Evolutionary conservation across 2,797 vertebrate species (phyloP).

Genomic region (Phyllotis vaccarum): DNA sequence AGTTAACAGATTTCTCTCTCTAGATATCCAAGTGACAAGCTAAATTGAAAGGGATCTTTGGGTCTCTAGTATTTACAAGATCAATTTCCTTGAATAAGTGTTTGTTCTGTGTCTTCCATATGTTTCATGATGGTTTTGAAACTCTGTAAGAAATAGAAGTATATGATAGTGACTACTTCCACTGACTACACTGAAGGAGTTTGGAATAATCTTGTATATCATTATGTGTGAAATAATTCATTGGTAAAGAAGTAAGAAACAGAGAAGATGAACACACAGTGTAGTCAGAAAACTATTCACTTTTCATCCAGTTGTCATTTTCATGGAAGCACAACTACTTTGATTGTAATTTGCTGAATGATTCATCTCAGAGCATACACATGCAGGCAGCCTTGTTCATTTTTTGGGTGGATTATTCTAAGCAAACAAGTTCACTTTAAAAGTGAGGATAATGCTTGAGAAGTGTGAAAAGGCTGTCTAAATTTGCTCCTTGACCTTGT

Average conservation of each 20-base stretch:
- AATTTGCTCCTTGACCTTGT: slow-evolving; percentile 81
- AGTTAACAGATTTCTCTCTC: neutral
- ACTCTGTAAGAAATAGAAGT: neutral
- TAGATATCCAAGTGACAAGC: neutral
- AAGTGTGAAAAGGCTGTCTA: neutral
- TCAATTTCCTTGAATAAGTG: neutral
- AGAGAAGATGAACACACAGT: neutral
- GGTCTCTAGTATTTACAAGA: slow-evolving; percentile 9
- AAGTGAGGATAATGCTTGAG: neutral
- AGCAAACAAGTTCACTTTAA: slow-evolving; percentile 50
- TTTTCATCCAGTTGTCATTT: neutral
- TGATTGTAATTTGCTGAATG: slow-evolving; percentile 31
- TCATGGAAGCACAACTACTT: neutral
- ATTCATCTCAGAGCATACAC: neutral
- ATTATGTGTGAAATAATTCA: slow-evolving; percentile 35
- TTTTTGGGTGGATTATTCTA: neutral
- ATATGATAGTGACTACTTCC: neutral
- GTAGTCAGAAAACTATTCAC: slow-evolving; percentile 36
- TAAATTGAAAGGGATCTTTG: neutral
- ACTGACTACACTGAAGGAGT: neutral
- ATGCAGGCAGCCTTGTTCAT: slow-evolving; percentile 22
- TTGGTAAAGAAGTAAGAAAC: slow-evolving; percentile 29
- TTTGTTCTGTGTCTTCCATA: slow-evolving; percentile 9
- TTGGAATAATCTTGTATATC: slow-evolving; percentile 13
- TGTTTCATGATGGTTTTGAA: neutral